Conservation (phyloP, 2,888 invertebrate genomes). For the Xestia sexstrigata region DNA sequence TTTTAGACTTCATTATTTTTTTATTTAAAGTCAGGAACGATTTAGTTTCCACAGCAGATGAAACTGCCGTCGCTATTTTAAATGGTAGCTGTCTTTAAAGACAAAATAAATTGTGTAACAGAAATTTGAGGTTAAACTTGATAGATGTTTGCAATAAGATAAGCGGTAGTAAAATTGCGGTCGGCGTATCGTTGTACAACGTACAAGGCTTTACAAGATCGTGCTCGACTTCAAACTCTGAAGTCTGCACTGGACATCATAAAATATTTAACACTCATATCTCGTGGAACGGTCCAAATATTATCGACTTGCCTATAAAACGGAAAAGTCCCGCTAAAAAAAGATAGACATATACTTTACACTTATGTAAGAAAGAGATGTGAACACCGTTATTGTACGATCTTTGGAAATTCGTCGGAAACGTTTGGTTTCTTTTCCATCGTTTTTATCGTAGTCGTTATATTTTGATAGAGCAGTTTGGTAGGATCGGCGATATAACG, state of each 20-base stretch:
- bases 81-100: neutral
- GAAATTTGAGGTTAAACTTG: constrained; percentile 45
- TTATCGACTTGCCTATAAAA: constrained; percentile 89
- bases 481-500: constrained; percentile 88
- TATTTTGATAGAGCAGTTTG: constrained; percentile 90
- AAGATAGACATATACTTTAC: constrained; percentile 77
- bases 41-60: neutral
- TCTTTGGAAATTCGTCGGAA: constrained; percentile 88
- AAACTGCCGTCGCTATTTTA: neutral
- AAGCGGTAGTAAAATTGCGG: constrained; percentile 61
- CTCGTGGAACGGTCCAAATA: constrained; percentile 86
- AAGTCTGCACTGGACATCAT: constrained; percentile 85
- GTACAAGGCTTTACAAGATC: constrained; percentile 60
- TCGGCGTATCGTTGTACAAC: constrained; percentile 50
- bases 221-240: constrained; percentile 72
- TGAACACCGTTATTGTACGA: constrained; percentile 83
- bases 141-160: constrained; percentile 56
- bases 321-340: constrained; percentile 82
- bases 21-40: constrained; percentile 25
- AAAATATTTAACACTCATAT: constrained; percentile 90
- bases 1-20: constrained; percentile 33
- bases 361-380: constrained; percentile 80
- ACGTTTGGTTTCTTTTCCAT: constrained; percentile 89
- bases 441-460: constrained; percentile 90
- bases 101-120: constrained; percentile 21